phyloP scores from a whole-genome alignment of 2,888 invertebrate species.

The Agrenia bidenticulata region DNA sequence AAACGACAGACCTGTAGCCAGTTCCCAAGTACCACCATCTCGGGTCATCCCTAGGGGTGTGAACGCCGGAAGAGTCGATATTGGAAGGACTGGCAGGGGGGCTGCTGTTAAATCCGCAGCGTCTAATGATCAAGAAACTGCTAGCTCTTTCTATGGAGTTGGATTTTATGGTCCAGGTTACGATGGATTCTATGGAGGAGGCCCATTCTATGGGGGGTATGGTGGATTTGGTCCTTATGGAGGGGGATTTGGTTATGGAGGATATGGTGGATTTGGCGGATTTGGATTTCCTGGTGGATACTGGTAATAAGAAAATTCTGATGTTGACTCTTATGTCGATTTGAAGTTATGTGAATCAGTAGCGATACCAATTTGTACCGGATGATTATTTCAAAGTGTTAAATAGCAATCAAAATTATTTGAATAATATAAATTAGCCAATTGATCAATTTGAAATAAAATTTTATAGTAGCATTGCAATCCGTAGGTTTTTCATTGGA shows the following conservation, averaged over 20 bases:
- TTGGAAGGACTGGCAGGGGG: neutral
- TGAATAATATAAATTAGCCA: no score
- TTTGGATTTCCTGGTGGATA: slow-evolving; percentile 11
- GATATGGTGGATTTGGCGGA: slow-evolving; percentile 14
- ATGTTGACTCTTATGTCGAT: no score
- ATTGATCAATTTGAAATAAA: no score
- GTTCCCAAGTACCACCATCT: slow-evolving; percentile 5
- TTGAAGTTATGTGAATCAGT: no score
- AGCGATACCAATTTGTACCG: no score
- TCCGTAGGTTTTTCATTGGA: neutral
- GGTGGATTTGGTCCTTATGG: slow-evolving; percentile 15
- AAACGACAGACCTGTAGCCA: slow-evolving; percentile 13
- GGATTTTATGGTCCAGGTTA: slow-evolving; percentile 17
- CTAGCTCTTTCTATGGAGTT: slow-evolving; percentile 11
- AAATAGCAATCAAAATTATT: no score
- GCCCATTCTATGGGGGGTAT: neutral
- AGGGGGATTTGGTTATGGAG: neutral
- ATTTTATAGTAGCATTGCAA: neutral
- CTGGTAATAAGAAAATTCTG: no score
- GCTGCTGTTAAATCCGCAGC: slow-evolving; percentile 8
- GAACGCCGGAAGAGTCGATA: neutral
- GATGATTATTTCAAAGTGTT: no score
- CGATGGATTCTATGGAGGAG: slow-evolving; percentile 13
- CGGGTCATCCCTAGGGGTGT: neutral
- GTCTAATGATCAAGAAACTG: slow-evolving; percentile 16